Base-by-base conservation (phyloP, 2,113 vertebrate species). In the Polypterus bichir region DNA sequence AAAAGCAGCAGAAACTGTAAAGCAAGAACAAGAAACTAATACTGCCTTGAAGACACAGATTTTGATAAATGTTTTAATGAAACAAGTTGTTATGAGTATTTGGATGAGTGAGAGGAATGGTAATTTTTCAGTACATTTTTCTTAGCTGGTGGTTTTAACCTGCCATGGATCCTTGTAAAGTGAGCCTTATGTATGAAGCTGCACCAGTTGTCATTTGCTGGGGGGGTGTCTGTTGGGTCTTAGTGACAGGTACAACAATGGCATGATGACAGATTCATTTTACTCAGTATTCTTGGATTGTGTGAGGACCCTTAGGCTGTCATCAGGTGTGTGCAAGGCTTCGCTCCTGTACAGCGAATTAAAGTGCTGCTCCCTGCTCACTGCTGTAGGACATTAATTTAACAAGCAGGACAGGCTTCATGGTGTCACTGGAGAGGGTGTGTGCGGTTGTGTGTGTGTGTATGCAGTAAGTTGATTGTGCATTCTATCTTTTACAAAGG, bases 241-340 rank as follows among this genome's bases (percentile, higher is more conserved):
- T 5, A 64, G 55, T 76, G 78, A 76, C 73, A 69, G 72, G 52
- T 69, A 76, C 61, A 76, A 74, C 70, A 71, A 27, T 4, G 53
- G 6, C 60, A 8, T 2, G 69, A 69, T 68, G 74, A 82, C 65
- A 70, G 78, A 79, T 75, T 77, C 47, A 74, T 61, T 79, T 62
- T 71, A 62, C 60, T 49, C 5, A 48, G 59, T 71, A 68, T 77
- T 70, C 64, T 60, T 51, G 64, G 71, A 63, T 60, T 66, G 67
- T 51, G 1, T 46, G 7, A 5, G 55, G 70, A 72, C 49, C 49
- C 64, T 27, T 60, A 59, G 76, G 62, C 59, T 60, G 66, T 79
- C 66, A 78, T 62, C 77, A 68, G 72, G 73, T 72, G 68, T 71
- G 74, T 45, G 78, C 60, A 70, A 72, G 65, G 73, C 64, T 63